phyloP scores from a whole-genome alignment of 2,797 vertebrate species.

The Erethizon dorsatum region DNA sequence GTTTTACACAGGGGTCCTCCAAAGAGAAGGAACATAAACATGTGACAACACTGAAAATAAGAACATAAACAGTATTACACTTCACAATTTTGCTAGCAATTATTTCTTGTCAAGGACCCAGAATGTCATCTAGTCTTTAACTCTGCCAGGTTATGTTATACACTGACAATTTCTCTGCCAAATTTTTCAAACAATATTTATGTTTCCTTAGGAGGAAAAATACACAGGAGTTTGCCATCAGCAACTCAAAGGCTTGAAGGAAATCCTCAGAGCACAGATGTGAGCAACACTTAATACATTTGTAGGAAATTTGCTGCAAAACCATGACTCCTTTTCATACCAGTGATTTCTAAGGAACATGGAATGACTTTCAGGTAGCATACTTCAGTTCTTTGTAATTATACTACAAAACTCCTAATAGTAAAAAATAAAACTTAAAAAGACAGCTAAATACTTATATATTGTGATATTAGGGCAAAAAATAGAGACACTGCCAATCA shows the following conservation, averaged over 20 bases:
- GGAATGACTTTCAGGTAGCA: background rate
- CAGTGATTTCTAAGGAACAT: background rate
- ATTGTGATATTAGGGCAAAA: background rate
- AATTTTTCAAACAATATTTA: slow-evolving; percentile 48
- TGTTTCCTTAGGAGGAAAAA: background rate
- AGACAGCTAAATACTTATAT: background rate
- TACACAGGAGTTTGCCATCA: background rate
- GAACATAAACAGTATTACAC: background rate
- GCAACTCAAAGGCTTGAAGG: background rate
- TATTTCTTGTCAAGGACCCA: background rate
- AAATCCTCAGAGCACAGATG: background rate
- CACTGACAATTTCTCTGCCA: background rate
- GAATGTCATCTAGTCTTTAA: background rate
- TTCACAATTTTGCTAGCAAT: background rate
- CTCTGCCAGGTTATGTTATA: background rate
- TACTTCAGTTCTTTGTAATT: background rate
- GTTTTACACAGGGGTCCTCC: background rate
- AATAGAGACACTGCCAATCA: background rate
- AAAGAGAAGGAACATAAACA: background rate
- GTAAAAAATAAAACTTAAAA: background rate
- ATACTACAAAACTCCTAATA: background rate
- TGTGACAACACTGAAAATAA: background rate
- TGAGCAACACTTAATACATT: background rate
- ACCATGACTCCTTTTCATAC: background rate
- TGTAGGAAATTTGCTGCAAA: background rate